These are phyloP conservation scores for Ashinkailepas kermadecensis DNA, from an alignment of 2,888 invertebrate species.

Conservation along the genomic window DNA sequence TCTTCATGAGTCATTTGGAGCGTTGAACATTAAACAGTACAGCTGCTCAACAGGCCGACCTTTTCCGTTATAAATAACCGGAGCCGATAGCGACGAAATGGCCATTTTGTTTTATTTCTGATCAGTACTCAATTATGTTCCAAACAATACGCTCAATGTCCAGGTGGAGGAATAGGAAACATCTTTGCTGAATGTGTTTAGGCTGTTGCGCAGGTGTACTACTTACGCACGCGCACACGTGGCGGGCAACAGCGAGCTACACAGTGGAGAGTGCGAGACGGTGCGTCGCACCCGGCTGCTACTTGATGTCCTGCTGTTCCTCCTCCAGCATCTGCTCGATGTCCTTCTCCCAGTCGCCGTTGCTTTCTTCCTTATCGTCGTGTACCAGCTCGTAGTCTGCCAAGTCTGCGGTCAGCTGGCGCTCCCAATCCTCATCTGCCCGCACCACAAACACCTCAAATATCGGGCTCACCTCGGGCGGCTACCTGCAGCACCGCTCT, in stretches of 20 bases:
- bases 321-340: conserved; percentile 60
- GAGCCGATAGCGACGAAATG: no score
- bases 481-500: conserved; percentile 33
- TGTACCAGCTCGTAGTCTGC: conserved; percentile 88
- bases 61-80: no score
- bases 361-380: conserved; percentile 45
- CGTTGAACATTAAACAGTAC: no score
- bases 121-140: no score
- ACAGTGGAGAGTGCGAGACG: neutral
- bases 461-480: conserved; percentile 37
- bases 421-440: conserved; percentile 86
- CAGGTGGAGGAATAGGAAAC: no score
- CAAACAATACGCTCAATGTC: no score
- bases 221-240: neutral
- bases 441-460: conserved; percentile 16
- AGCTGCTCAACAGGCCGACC: no score
- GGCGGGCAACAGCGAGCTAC: neutral
- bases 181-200: no score
- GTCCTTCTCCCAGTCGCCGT: conserved; percentile 58
- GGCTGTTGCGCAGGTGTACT: no score
- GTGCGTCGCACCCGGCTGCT: neutral
- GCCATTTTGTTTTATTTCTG: no score
- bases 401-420: conserved; percentile 87
- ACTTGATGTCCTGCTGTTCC: conserved; percentile 36
- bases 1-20: no score